A percentile compares a stretch with the other conserved stretches of the same genome.
phyloP scores from a whole-genome alignment of 2,113 vertebrate species.

The Cariama cristata region DNA sequence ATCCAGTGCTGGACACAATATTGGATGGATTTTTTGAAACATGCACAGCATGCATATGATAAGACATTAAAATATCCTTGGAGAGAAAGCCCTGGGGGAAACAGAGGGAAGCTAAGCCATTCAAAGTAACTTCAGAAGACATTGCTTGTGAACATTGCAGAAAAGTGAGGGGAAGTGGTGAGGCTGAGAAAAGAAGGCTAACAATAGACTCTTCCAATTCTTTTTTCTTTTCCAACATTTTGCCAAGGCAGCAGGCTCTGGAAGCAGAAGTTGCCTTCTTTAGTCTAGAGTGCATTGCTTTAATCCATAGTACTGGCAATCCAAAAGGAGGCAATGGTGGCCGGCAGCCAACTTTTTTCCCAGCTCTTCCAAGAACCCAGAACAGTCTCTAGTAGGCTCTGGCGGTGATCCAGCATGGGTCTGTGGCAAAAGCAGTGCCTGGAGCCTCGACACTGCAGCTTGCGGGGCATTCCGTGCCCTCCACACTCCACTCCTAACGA shows the following conservation, averaged over 20 bases:
- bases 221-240: background rate
- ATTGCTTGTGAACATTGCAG: background rate
- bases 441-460: rapidly evolving
- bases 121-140: background rate
- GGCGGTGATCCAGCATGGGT: background rate
- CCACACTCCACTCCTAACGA: background rate
- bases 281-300: background rate
- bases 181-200: background rate
- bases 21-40: background rate
- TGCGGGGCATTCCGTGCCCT: background rate
- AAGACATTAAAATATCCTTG: background rate
- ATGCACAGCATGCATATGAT: background rate
- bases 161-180: background rate
- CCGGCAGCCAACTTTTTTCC: background rate
- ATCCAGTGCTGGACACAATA: background rate
- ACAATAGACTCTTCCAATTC: background rate
- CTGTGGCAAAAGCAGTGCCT: background rate
- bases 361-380: background rate
- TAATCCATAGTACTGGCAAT: background rate
- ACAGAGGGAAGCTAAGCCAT: background rate
- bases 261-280: background rate
- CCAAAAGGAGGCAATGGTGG: background rate
- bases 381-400: background rate
- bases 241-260: background rate
- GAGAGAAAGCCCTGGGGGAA: background rate